A percentile compares a stretch with the other conserved stretches of the same genome.
Evolutionary conservation across 2,888 invertebrate genomes (phyloP).

Genomic region (Ennomos fuscantarius): DNA sequence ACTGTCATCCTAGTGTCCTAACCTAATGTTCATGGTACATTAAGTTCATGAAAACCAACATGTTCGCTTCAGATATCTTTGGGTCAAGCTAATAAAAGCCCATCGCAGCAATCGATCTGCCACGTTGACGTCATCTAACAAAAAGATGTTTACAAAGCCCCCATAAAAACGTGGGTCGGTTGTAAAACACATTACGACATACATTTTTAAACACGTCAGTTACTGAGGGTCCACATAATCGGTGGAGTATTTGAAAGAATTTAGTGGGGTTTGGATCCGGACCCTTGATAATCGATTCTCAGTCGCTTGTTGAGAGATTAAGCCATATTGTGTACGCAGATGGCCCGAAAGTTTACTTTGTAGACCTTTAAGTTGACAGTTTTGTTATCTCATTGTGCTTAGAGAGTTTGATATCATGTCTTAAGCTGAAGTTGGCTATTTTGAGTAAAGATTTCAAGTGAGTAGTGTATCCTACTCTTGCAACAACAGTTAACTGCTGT

Average conservation of each 20-base stretch:
- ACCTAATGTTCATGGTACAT: too few species aligned
- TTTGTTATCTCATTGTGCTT: conserved; percentile 11
- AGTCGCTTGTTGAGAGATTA: conserved; percentile 45
- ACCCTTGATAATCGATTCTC: conserved; percentile 44
- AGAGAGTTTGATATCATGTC: conserved; percentile 6
- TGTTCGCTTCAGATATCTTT: neutral
- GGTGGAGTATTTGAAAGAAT: conserved; percentile 40
- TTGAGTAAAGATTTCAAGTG: neutral
- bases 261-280: conserved; percentile 41
- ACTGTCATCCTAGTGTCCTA: too few species aligned
- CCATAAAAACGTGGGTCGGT: conserved; percentile 28
- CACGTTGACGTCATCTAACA: conserved; percentile 22
- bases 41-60: too few species aligned
- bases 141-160: conserved; percentile 24
- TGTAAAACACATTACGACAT: conserved; percentile 34
- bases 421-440: conserved; percentile 15
- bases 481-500: too few species aligned
- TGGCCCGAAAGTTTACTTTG: conserved; percentile 31
- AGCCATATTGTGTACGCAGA: conserved; percentile 31
- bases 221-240: conserved; percentile 36
- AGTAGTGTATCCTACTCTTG: neutral
- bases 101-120: conserved; percentile 8
- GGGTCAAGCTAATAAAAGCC: conserved; percentile 23
- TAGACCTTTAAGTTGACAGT: conserved; percentile 22
- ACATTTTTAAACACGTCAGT: conserved; percentile 42